Base-by-base conservation (phyloP, 2,888 invertebrate genomes). In the Caenorhabditis virilis region DNA sequence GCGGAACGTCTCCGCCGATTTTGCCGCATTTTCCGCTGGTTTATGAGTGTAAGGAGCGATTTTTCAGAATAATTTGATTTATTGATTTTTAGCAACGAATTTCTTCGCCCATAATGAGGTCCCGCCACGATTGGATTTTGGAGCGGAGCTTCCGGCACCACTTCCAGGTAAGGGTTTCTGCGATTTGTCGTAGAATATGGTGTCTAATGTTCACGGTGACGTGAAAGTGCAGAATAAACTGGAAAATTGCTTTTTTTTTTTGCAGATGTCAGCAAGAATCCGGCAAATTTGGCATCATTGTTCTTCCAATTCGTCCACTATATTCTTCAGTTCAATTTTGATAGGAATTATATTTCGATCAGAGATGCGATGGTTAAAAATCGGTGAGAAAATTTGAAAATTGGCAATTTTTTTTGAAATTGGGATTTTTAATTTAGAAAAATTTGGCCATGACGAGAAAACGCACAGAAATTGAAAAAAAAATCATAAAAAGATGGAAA, bases 291-390 rank as follows among this genome's bases (percentile, higher is more conserved):
- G 7, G 75, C 74, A 1, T 72, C 67, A 11, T 52, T 82, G 7
- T 73, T 82, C 42, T 36, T 77, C 36, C 73, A 72, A 51, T 82
- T 82, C 48, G 74, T 81, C 58, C 59, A 72, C 18, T 82, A 83
- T 55, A 82, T 75, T 43, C n/a, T 59, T n/a, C 38, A 61, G 4
- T 83, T 82, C 54, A 69, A 76, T 46, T 82, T 75, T 53, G 35
- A 58, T 1, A 27, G 36, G 4, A 22, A 51, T 18, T 78, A 65
- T 22, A 74, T 81, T 49, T 73, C 74, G n/a, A 56, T 82, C 35
- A 38, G 50, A 22, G 27, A 59, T 13, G 69, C 62, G 6, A 35
- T n/a, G 30, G 46, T 63, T 7, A 36, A 38, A 18, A 18, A 26
- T 22, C 46, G 64, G 70, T 67, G 27, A 26, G 30, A 18, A 43